phyloP scores from a whole-genome alignment of 2,113 vertebrate genomes.

The Gracilinanus agilis region DNA sequence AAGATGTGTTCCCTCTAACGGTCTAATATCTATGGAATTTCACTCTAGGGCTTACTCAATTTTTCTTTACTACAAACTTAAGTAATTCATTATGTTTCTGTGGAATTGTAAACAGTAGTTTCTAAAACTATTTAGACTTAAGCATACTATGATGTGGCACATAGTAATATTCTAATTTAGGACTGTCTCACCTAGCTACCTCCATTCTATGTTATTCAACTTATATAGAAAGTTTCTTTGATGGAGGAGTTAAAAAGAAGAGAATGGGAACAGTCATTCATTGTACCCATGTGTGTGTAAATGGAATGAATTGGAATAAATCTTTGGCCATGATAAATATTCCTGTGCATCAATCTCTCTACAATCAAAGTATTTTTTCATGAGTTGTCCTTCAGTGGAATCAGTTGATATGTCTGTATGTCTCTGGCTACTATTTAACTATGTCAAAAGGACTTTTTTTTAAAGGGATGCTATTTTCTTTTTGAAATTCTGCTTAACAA shows the following conservation, averaged over 20 bases:
- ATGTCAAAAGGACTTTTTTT: slow-evolving; percentile 47
- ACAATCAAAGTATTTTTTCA: neutral
- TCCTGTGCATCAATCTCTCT: neutral
- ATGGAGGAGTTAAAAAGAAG: neutral
- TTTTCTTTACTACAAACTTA: neutral
- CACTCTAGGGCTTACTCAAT: neutral
- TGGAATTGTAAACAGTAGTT: neutral
- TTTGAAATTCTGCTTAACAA: slow-evolving; percentile 49
- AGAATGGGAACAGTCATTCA: neutral
- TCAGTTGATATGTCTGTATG: slow-evolving; percentile 65
- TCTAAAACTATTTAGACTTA: neutral
- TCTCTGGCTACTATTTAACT: slow-evolving; percentile 57
- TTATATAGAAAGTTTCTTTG: neutral
- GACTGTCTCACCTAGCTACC: neutral
- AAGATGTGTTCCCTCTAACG: neutral
- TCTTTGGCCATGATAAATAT: neutral
- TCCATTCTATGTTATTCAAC: neutral
- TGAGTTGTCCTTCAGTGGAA: slow-evolving; percentile 41
- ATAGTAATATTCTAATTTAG: neutral
- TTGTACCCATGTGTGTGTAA: neutral
- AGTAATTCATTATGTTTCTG: neutral
- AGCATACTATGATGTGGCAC: neutral
- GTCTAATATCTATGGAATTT: neutral
- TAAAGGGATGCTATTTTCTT: slow-evolving; percentile 48
- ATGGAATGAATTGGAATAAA: neutral